Conservation (phyloP, 2,113 vertebrate species). For the Gymnocephalus cernua region DNA sequence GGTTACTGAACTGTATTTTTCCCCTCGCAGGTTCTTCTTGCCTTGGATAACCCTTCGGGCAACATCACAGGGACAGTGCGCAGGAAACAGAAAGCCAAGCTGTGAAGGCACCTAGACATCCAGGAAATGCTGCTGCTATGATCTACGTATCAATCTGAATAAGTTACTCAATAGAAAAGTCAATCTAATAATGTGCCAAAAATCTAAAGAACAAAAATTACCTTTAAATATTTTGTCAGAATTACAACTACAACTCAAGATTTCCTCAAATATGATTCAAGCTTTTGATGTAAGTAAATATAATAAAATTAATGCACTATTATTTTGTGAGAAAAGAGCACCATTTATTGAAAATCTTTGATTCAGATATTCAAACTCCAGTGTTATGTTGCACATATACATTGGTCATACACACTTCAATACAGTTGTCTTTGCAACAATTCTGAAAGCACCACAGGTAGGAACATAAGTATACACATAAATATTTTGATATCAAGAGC, state of each 20-base stretch:
- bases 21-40: conserved; percentile 88
- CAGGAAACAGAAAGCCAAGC: conserved; percentile 86
- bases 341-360: conserved; percentile 81
- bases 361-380: conserved; percentile 75
- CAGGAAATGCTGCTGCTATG: conserved; percentile 6
- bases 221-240: background rate
- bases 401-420: conserved; percentile 71
- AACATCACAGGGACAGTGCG: conserved; percentile 91
- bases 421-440: conserved; percentile 67
- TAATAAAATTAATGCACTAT: conserved; percentile 17
- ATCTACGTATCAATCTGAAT: background rate
- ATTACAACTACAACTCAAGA: background rate
- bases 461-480: conserved; percentile 64
- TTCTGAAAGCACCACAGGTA: conserved; percentile 79
- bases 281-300: background rate
- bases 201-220: background rate
- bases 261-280: background rate
- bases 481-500: conserved; percentile 55
- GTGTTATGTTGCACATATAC: conserved; percentile 75
- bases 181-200: background rate
- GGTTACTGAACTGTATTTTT: background rate
- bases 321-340: conserved; percentile 83
- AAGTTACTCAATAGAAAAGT: rapidly evolving
- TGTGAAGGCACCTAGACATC: conserved; percentile 70
- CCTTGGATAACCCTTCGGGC: conserved; percentile 92